Percentiles rank a stretch among this genome's conserved stretches.
These are phyloP conservation scores for Hylaea fasciaria DNA, from an alignment of 2,888 invertebrate genomes.

Conservation along the genomic window DNA sequence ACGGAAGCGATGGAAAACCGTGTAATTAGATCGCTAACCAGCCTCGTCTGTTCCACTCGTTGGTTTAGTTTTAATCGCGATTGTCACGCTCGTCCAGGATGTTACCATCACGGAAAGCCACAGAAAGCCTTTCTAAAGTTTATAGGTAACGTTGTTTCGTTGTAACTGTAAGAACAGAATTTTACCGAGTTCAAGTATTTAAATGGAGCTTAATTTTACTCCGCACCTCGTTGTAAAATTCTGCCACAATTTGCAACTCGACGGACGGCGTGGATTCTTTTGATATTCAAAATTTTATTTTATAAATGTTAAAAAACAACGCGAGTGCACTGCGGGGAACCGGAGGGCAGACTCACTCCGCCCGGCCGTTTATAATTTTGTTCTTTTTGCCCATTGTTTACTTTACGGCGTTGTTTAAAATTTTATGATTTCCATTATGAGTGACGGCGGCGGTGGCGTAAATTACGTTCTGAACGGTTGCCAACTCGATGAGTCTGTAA, in stretches of 20 bases:
- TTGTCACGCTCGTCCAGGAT: conserved; percentile 46
- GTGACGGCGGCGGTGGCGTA: conserved; percentile 63
- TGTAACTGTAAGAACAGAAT: conserved; percentile 1
- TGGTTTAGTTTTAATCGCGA: conserved; percentile 42
- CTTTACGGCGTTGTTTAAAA: conserved; percentile 77
- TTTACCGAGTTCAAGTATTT: conserved; percentile 14
- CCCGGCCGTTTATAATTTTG: conserved; percentile 65
- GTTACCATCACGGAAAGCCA: conserved; percentile 6
- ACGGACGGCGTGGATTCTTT: conserved; percentile 43
- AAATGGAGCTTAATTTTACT: conserved; percentile 33
- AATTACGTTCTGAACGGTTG: conserved; percentile 78
- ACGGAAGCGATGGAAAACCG: conserved; percentile 67
- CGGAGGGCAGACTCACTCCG: conserved; percentile 60
- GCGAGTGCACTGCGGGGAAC: conserved; percentile 56
- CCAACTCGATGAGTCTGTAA: conserved; percentile 73
- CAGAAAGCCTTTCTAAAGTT: not conserved
- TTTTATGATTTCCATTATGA: conserved; percentile 80
- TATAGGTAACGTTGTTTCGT: too few species aligned
- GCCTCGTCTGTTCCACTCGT: conserved; percentile 53
- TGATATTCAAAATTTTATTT: conserved; percentile 61
- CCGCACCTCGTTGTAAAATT: conserved; percentile 36
- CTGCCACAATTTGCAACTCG: conserved; percentile 43
- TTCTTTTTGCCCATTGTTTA: conserved; percentile 83
- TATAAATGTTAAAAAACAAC: conserved; percentile 56
- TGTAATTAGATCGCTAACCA: conserved; percentile 72